Conservation (phyloP, 2,113 vertebrate species). For the Platichthys stellatus region DNA sequence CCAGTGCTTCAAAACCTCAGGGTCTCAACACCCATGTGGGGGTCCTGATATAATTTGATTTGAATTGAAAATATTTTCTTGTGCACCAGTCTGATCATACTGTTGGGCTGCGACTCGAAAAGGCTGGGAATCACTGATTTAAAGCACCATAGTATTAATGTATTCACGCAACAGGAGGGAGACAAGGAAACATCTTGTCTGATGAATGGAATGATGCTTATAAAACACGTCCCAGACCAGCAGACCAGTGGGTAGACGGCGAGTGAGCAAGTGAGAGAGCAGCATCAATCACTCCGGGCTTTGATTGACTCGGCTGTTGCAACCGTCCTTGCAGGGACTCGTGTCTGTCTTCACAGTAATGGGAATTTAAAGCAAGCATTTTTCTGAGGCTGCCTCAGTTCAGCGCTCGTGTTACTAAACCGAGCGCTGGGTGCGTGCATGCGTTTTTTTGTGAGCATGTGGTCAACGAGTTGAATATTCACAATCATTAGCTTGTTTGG, state of each 20-base stretch:
- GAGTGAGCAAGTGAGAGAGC: slow-evolving; percentile 10
- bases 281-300: slow-evolving; percentile 63
- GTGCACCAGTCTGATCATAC: too few relatives aligned
- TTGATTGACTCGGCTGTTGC: slow-evolving; percentile 67
- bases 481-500: slow-evolving; percentile 36
- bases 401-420: slow-evolving; percentile 24
- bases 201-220: not conserved
- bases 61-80: too few relatives aligned
- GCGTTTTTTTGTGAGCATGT: not conserved
- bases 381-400: slow-evolving; percentile 42
- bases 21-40: too few relatives aligned
- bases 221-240: not conserved
- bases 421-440: not conserved
- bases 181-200: not conserved
- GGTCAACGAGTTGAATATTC: not conserved
- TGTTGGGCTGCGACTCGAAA: not conserved
- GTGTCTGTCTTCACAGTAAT: slow-evolving; percentile 52
- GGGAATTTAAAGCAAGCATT: not conserved
- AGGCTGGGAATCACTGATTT: not conserved
- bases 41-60: too few relatives aligned
- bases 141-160: not conserved
- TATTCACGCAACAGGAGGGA: not conserved
- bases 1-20: too few relatives aligned
- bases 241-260: not conserved
- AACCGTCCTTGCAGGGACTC: slow-evolving; percentile 37